Base-by-base conservation (phyloP, 1,140 invertebrate species). In the Nasonia longicornis region DNA sequence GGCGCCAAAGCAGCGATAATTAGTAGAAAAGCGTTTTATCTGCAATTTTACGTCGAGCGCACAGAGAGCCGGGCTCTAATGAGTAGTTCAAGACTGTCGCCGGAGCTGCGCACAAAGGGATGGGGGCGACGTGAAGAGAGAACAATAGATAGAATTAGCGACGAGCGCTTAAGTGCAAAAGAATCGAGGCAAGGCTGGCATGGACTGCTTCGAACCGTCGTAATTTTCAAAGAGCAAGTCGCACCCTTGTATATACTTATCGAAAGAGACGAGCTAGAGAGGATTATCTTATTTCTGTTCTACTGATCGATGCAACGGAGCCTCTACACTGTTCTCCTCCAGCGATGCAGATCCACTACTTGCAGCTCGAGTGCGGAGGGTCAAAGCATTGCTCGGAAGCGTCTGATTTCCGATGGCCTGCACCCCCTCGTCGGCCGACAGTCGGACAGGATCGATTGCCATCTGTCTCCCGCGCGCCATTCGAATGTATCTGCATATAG, bases 81-180 rank as follows among this genome's bases (percentile, higher is more conserved):
- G 74, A 20, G 58, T 76, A 64, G 74, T 76, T 76, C 74, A 76
- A 64, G 74, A 64, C 52, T 52, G 29, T 64, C 31, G 14, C 14
- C 58, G 31, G 20, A 76, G 16, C 8, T 52, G 12, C 3, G 45
- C 20, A 64, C 48, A 76, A 76, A 52, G 71, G 26, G 45, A 73
- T 73, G 74, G 16, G 74, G 58, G 48, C 58, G 16, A 76, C 29
- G 74, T 38, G 52, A 38, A 38, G 20, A 35, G 26, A 38, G 74
- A 76, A 76, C 74, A 76, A 76, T 76, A 26, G 74, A 38, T 64
- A 29, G 58, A 76, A 76, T 76, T 76, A 76, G 63, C 71, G 71
- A 73, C 42, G 42, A 73, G 52, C 45, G 38, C 71, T 73, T 48
- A 73, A 73, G 71, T 52, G n/a, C 26, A 73, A 73, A 35, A 52